A percentile compares a stretch with the other conserved stretches of the same genome.
Evolutionary conservation across 2,113 vertebrate species (phyloP).

Genomic region (Daphoenositta chrysoptera): DNA sequence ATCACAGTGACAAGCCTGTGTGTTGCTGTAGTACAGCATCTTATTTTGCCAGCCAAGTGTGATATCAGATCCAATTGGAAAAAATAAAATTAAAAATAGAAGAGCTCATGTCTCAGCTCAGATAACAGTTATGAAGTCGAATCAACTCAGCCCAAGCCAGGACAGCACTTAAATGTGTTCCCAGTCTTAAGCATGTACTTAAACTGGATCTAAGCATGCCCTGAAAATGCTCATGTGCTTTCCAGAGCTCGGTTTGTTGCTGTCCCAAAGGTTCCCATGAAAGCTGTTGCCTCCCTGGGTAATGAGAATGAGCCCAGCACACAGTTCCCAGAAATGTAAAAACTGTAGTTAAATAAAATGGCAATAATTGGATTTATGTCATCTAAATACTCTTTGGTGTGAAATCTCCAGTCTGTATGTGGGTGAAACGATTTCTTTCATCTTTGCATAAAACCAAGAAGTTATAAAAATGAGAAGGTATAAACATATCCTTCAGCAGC

Average conservation of each 20-base stretch:
- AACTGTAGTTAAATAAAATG: not conserved
- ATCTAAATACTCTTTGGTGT: not conserved
- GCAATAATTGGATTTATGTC: not conserved
- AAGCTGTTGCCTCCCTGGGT: not conserved
- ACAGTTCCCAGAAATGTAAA: not conserved
- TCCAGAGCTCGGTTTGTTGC: not conserved
- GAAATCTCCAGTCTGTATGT: not conserved
- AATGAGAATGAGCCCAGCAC: not conserved
- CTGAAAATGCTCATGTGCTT: not conserved
- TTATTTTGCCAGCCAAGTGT: not conserved
- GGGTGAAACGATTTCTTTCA: slow-evolving; percentile 1
- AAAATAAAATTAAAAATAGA: not conserved
- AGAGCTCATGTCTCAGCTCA: not conserved
- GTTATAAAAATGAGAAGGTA: not conserved
- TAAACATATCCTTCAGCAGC: slow-evolving; percentile 19
- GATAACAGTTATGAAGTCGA: not conserved
- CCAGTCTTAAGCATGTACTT: not conserved
- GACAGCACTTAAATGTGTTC: not conserved
- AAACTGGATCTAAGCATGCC: not conserved
- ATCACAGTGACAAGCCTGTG: not conserved
- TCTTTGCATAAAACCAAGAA: not conserved
- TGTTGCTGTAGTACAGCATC: not conserved
- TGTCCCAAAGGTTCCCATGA: not conserved
- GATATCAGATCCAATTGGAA: not conserved
- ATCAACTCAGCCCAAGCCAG: not conserved